Evolutionary conservation across 2,113 vertebrate genomes (phyloP), one percentile per base, ranked within the genome.

Genomic region (Onychostruthus taczanowskii): DNA sequence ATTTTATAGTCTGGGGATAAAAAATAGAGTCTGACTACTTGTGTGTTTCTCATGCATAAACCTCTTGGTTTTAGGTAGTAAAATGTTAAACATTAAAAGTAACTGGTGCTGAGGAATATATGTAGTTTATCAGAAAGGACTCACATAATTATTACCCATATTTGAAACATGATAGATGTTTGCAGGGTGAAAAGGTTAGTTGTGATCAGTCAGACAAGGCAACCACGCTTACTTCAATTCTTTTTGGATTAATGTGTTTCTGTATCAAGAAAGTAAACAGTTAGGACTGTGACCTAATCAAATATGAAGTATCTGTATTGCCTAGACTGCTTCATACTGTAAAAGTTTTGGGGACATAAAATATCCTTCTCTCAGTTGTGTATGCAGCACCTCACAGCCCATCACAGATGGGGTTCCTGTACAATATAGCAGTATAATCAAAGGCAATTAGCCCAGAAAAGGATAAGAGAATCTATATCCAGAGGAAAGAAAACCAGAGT

Each of bases 101-200:
- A 79, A n/a, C 12, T 35, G 49, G 21, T 59, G 17, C 47, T 21
- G 39, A 72, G 30, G 33, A 63, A 59, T 58, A 28, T 17, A 22
- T 33, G 11, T 58, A 3, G 58, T 58, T 88, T 47, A 17, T 56
- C 35, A 44, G 33, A 55, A 81, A 49, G 26, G 15, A 21, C 5
- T 84, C 15, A 53, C 0, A 0, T 59, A 41, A 62, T 84, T 89
- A 24, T 50, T 50, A 55, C 18, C 11, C 0, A 0, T 43, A 15
- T 74, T 21, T 86, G 70, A 89, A 89, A 43, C 26, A 8, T 17
- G 28, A 58, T 66, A 10, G 43, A 59, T 27, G 7, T 70, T 69
- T 86, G 23, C 64, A 55, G 63, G 47, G 24, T 84, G 15, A 55
- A 78, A 66, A 74, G 16, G 3, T 70, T 80, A 39, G 11, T 24